These are phyloP conservation scores for Eupeodes luniger DNA, from an alignment of 2,888 invertebrate genomes.

Conservation along the genomic window DNA sequence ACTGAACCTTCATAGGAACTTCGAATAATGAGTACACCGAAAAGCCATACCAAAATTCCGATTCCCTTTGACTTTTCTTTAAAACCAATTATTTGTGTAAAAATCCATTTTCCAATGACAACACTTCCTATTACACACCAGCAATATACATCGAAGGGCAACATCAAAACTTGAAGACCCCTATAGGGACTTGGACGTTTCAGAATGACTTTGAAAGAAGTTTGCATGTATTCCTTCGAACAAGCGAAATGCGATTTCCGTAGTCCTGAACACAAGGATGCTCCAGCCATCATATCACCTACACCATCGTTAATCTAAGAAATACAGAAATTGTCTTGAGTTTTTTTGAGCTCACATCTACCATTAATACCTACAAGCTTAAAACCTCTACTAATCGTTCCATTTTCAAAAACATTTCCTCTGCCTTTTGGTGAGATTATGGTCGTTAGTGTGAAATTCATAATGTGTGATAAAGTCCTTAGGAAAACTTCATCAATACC, in stretches of 20 bases:
- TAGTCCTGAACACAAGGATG: background rate
- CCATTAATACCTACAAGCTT: background rate
- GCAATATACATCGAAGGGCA: background rate
- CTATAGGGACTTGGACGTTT: background rate
- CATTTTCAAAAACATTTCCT: background rate
- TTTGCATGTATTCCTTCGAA: background rate
- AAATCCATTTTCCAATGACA: background rate
- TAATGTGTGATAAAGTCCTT: background rate
- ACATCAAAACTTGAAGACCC: background rate
- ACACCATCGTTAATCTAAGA: background rate
- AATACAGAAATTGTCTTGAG: background rate
- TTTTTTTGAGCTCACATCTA: too few relatives aligned
- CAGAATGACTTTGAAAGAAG: background rate
- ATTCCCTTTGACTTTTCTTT: background rate
- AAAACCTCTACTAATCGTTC: background rate
- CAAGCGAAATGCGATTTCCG: background rate
- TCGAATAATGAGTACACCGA: background rate
- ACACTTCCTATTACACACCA: background rate
- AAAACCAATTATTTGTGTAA: background rate
- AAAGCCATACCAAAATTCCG: background rate
- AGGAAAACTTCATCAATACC: background rate
- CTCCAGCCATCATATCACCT: background rate
- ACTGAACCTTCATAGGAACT: constrained; percentile 2
- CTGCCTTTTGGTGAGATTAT: background rate
- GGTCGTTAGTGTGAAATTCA: background rate